Evolutionary conservation across 2,113 vertebrate species (phyloP), one percentile per base, ranked within the genome.

Genomic region (Numida meleagris): DNA sequence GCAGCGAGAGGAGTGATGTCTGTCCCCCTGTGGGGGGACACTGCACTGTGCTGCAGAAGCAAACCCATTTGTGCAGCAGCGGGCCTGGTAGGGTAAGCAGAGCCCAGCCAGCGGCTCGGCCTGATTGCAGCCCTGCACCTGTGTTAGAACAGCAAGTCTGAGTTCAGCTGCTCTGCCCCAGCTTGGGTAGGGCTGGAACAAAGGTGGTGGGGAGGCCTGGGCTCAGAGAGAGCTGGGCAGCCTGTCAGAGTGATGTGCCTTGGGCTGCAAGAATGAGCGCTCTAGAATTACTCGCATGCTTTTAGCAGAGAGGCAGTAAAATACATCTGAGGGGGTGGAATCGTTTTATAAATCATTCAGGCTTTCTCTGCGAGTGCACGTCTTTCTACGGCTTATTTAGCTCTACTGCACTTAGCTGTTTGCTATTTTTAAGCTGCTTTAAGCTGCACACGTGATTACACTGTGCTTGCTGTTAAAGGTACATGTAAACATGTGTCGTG

Each of bases 341-440:
- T 86, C 12, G 74, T 75, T 84, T 51, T 42, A 31, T 57, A 31
- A 91, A 89, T 94, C 84, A 89, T 91, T 74, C 81, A 77, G 5
- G 84, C 95, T 95, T 78, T 84, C 87, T 92, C 86, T 89, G 88
- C 43, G 4, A 94, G 88, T 12, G 67, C 81, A 90, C 61, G 3
- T 78, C 90, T 43, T 76, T 75, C 83, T 77, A 1, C 58, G 61
- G 90, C 92, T 93, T 59, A 4, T 85, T 79, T 27, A 46, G 73
- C 78, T 87, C 1, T n/a, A 3, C 79, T 77, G 88, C 82, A 15
- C 85, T 88, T 15, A 6, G 77, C 95, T 66, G 4, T 16, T 5
- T 82, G 21, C 92, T 93, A 90, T 94, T 96, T 96, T 93, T 94
- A 88, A 76, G 17, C 92, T 71, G 55, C 92, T 90, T 66, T 90